Evolutionary conservation across 2,113 vertebrate genomes (phyloP).

Genomic region (Brienomyrus brachyistius): DNA sequence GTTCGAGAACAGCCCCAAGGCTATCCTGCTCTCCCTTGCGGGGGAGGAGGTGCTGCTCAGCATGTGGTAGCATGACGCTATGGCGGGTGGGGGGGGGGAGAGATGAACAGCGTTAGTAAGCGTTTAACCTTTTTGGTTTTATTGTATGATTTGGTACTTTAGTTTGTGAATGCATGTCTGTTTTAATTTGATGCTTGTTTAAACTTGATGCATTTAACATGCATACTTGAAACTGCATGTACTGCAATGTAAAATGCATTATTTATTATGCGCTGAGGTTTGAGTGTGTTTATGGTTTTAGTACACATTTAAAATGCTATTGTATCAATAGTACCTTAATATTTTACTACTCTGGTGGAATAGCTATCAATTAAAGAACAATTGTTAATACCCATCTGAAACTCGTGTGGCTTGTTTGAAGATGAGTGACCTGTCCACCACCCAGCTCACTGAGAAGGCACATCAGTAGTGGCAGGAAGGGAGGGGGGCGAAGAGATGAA

Average conservation of each 20-base stretch:
- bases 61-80: slow-evolving; percentile 39
- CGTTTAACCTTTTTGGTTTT: background rate
- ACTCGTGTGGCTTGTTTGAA: background rate
- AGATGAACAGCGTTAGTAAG: background rate
- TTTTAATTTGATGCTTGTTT: background rate
- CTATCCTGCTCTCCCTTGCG: slow-evolving; percentile 72
- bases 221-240: slow-evolving; percentile 33
- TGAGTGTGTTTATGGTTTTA: slow-evolving; percentile 8
- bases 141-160: background rate
- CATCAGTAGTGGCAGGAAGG: background rate
- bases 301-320: background rate
- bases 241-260: slow-evolving; percentile 4
- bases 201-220: slow-evolving; percentile 18
- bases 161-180: background rate
- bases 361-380: background rate
- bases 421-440: background rate
- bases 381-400: background rate
- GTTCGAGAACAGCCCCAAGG: slow-evolving; percentile 94
- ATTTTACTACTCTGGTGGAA: background rate
- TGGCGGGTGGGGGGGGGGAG: background rate
- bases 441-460: background rate
- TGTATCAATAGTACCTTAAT: slow-evolving; percentile 19
- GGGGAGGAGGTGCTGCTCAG: slow-evolving; percentile 44
- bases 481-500: too few relatives aligned
- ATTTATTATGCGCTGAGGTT: slow-evolving; percentile 16